A percentile compares a stretch with the other conserved stretches of the same genome.
Evolutionary conservation across 2,113 vertebrate genomes (phyloP).

Genomic region (Corapipo altera): DNA sequence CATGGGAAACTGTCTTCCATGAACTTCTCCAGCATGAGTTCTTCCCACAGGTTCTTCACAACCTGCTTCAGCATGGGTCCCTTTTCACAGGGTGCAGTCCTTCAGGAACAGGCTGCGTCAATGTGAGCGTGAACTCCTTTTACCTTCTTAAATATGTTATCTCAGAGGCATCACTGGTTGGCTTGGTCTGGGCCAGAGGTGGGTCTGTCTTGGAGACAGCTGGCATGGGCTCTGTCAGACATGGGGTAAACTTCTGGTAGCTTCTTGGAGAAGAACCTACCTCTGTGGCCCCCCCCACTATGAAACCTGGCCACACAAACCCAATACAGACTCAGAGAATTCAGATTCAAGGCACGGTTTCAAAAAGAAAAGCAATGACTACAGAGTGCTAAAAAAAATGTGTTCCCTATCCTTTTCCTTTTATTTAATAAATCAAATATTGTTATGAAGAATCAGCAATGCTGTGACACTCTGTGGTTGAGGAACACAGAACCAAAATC

Average conservation of each 20-base stretch:
- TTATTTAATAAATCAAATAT: neutral
- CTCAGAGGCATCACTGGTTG: no score
- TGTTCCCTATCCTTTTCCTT: neutral
- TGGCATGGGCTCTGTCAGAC: fast-evolving
- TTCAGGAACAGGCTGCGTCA: neutral
- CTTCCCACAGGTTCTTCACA: fast-evolving
- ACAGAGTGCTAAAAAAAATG: neutral
- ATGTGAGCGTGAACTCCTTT: neutral
- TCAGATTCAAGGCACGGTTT: neutral
- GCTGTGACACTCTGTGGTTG: neutral
- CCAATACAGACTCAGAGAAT: neutral
- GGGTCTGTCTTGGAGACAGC: neutral
- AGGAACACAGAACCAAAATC: neutral
- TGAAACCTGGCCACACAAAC: neutral
- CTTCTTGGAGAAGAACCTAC: neutral
- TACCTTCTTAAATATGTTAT: neutral
- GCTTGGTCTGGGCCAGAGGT: neutral
- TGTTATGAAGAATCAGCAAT: neutral
- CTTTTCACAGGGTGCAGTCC: neutral
- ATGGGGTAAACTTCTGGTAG: neutral
- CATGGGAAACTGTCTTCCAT: neutral
- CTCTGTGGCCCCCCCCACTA: no score
- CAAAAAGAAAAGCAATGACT: neutral
- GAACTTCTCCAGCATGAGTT: neutral
- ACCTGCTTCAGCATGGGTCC: neutral